phyloP scores from a whole-genome alignment of 2,113 vertebrate genomes.

The Hystrix brachyura region DNA sequence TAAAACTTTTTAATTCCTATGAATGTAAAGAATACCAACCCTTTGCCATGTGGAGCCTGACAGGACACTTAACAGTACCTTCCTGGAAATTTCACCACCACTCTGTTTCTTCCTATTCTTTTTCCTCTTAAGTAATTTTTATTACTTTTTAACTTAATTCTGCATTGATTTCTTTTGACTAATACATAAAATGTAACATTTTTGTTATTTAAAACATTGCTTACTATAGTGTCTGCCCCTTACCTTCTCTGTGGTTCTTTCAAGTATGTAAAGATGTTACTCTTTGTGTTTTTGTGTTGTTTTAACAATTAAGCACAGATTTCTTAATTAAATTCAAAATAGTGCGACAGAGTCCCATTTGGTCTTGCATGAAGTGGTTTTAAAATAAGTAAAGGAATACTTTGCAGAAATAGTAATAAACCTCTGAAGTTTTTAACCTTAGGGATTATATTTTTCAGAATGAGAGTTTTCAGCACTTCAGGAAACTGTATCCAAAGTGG shows the following conservation, averaged over 20 bases:
- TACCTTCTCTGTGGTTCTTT: conserved; percentile 5
- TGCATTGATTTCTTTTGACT: conserved; percentile 16
- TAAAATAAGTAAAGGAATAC: conserved; percentile 17
- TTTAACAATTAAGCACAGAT: neutral
- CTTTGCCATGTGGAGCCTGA: neutral
- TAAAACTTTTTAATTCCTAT: conserved; percentile 18
- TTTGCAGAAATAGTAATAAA: neutral
- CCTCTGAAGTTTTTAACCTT: conserved; percentile 3
- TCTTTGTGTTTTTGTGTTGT: neutral
- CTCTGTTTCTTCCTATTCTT: neutral
- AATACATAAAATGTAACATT: neutral
- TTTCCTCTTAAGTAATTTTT: neutral
- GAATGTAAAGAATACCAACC: neutral
- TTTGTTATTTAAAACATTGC: neutral
- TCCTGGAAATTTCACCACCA: neutral
- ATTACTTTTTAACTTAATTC: neutral
- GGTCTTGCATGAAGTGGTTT: conserved; percentile 19
- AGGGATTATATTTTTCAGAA: neutral
- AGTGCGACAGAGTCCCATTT: conserved; percentile 15
- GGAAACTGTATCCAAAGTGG: neutral
- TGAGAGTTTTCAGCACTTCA: neutral
- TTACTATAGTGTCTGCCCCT: neutral
- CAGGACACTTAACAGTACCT: neutral
- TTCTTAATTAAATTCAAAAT: conserved; percentile 16
- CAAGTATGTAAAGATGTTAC: neutral